Conservation (phyloP, 2,113 vertebrate genomes). For the Hydrolagus affinis region DNA sequence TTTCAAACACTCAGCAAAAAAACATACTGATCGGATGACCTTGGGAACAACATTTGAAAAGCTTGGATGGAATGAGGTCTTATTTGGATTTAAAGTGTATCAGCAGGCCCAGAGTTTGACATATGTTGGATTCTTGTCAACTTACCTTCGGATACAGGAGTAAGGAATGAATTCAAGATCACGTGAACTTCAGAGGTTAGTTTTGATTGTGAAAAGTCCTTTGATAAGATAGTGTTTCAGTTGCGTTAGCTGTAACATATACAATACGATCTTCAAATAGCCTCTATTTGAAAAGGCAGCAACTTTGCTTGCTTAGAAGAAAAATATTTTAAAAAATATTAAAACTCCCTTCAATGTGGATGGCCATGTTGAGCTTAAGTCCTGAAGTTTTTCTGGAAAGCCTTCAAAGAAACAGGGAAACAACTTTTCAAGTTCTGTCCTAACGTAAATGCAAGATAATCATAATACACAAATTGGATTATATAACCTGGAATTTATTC, state of each 20-base stretch:
- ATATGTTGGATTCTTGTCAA: neutral
- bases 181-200: neutral
- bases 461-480: neutral
- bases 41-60: slow-evolving; percentile 41
- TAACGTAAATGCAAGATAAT: neutral
- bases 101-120: neutral
- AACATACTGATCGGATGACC: slow-evolving; percentile 45
- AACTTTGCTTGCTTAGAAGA: neutral
- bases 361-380: neutral
- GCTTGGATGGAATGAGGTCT: neutral
- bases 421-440: neutral
- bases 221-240: neutral
- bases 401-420: neutral
- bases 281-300: neutral
- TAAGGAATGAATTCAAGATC: neutral
- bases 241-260: neutral
- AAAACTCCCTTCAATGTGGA: slow-evolving; percentile 11
- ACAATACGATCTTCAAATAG: neutral
- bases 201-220: neutral
- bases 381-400: neutral
- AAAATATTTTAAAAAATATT: no score
- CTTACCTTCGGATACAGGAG: neutral
- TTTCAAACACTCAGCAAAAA: slow-evolving; percentile 44
- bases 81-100: neutral
- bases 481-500: neutral